Evolutionary conservation across 2,113 vertebrate genomes (phyloP).

Genomic region (Podarcis muralis): DNA sequence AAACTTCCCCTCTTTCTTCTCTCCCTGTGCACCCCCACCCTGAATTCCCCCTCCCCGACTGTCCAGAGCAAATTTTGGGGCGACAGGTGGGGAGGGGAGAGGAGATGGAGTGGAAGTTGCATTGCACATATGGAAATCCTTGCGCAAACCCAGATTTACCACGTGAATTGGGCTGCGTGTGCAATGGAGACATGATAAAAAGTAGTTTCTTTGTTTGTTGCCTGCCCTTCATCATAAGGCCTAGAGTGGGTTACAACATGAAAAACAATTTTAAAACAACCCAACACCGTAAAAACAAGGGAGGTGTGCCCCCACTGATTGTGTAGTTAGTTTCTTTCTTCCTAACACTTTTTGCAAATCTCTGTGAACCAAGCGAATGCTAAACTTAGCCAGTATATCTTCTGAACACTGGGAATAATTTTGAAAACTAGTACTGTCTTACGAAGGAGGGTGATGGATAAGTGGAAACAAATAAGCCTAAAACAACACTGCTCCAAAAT

Average conservation of each 20-base stretch:
- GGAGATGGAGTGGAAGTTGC: too few species aligned
- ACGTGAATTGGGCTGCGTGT: not conserved
- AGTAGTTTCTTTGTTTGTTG: not conserved
- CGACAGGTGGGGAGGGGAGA: too few species aligned
- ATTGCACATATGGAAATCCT: too few species aligned
- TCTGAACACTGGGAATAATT: not conserved
- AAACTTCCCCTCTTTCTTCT: too few species aligned
- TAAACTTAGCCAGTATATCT: not conserved
- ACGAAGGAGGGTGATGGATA: not conserved
- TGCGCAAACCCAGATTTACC: not conserved
- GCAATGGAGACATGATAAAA: not conserved
- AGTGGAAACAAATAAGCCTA: not conserved
- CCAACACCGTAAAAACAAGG: too few species aligned
- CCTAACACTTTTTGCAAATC: not conserved
- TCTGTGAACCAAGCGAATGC: not conserved
- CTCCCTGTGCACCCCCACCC: too few species aligned
- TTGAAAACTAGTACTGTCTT: not conserved
- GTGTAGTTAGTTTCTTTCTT: not conserved
- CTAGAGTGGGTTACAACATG: too few species aligned
- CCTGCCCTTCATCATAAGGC: too few species aligned
- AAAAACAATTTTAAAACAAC: too few species aligned
- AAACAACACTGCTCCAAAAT: not conserved
- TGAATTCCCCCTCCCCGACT: too few species aligned
- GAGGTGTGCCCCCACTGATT: too few species aligned
- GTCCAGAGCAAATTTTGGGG: too few species aligned